Evolutionary conservation across 2,797 vertebrate genomes (phyloP), one percentile per base, ranked within the genome.

Genomic region (Tolypeutes matacus): DNA sequence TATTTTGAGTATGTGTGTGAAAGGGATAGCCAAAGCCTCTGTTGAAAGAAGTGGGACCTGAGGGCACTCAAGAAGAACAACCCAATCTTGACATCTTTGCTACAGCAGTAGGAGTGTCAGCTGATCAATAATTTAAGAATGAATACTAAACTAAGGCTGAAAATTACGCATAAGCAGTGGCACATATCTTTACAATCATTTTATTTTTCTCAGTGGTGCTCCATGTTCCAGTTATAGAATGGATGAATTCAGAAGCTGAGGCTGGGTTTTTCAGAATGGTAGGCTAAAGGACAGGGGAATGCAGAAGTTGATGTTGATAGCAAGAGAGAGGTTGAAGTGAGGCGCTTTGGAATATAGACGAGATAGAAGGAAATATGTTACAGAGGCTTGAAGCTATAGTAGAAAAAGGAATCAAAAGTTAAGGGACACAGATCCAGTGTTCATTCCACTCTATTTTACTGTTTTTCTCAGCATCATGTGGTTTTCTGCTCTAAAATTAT

Each of bases 401-500:
- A 34, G 27, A 39, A 85, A 93, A 94, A 18, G 36, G 29, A 70
- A 80, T 53, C 12, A 15, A 86, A 84, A 36, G 25, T 51, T 73
- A 56, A 76, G 14, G 29, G 20, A 3, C 7, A 1, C 23, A 18
- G 49, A 15, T 46, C 31, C 69, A 51, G 12, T 70, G 51, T 67
- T 65, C 46, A 42, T 89, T 69, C 51, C 7, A 87, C 7, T 42
- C 0, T 25, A 17, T 0, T 34, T 0, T 15, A 23, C 62, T 58
- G 13, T 34, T 88, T 88, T 83, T 53, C 77, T 92, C 73, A 75
- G 73, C 49, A 60, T 23, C 0, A 31, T 65, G 23, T 70, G 29
- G 7, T 62, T 93, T 96, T 92, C 39, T 56, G 46, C 64, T 86
- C 42, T 86, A 3, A 72, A 21, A 58, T 94, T 86, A 76, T 94